A percentile compares a stretch with the other conserved stretches of the same genome.
Evolutionary conservation across 2,797 vertebrate genomes (phyloP).

Genomic region (Takifugu rubripes): DNA sequence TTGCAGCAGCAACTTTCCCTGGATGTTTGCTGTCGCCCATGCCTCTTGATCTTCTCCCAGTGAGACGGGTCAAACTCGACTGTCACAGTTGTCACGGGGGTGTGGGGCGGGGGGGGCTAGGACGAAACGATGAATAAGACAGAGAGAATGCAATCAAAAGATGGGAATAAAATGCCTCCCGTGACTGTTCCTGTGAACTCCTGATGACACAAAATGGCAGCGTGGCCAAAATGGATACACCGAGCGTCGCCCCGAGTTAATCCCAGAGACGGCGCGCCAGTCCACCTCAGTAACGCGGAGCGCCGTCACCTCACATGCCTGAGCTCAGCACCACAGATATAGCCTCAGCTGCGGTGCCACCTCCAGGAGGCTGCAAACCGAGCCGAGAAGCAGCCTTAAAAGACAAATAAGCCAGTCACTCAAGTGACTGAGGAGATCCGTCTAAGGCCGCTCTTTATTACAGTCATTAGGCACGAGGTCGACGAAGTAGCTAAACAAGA

Average conservation of each 20-base stretch:
- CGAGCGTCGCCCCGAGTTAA: constrained; percentile 21
- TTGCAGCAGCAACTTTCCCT: constrained; percentile 69
- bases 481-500: neutral
- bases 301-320: constrained; percentile 46
- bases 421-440: constrained; percentile 19
- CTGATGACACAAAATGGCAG: constrained; percentile 8
- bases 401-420: constrained; percentile 17
- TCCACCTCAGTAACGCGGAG: constrained; percentile 36
- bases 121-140: constrained; percentile 15
- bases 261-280: constrained; percentile 33
- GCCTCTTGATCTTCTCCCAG: constrained; percentile 21
- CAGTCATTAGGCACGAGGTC: neutral
- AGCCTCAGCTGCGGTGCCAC: constrained; percentile 52
- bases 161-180: neutral
- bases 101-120: neutral
- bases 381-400: constrained; percentile 18
- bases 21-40: constrained; percentile 66
- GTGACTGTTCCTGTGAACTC: neutral
- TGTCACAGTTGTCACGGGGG: constrained; percentile 9
- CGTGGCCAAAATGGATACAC: constrained; percentile 21
- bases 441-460: neutral
- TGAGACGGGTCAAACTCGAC: constrained; percentile 6
- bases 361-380: constrained; percentile 15
- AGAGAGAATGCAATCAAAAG: neutral
- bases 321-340: constrained; percentile 63